Conservation (phyloP, 2,888 invertebrate genomes). For the Drosophila nr. fundita region DNA sequence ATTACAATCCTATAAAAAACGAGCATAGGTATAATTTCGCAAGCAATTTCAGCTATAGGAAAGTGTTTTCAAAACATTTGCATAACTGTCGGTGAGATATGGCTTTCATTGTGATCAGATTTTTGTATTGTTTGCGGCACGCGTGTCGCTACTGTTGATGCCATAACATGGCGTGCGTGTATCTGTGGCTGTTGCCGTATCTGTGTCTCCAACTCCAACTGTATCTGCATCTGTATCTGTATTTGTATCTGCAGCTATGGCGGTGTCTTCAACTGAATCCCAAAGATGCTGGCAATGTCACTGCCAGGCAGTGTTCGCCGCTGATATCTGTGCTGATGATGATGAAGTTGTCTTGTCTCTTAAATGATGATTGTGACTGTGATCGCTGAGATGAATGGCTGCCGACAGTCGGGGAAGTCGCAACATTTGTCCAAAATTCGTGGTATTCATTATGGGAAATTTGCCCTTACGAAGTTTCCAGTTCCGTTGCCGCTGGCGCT, state of each 20-base stretch:
- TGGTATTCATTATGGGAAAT: slow-evolving; percentile 29
- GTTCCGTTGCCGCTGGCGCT: slow-evolving; percentile 16
- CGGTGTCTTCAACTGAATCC: slow-evolving; percentile 8
- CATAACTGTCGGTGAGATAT: not conserved
- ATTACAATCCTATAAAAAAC: not conserved
- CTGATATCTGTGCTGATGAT: slow-evolving; percentile 19
- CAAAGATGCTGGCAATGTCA: slow-evolving; percentile 41
- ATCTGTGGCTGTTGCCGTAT: not conserved
- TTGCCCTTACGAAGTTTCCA: slow-evolving; percentile 10
- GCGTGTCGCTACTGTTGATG: slow-evolving; percentile 15
- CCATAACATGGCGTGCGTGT: slow-evolving; percentile 9
- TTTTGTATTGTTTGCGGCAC: not conserved
- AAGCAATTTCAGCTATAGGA: not conserved
- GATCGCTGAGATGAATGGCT: slow-evolving; percentile 29
- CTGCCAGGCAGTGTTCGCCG: slow-evolving; percentile 25
- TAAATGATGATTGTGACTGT: slow-evolving; percentile 19
- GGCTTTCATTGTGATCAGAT: not conserved
- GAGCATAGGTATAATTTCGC: not conserved
- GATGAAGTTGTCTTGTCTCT: slow-evolving; percentile 14
- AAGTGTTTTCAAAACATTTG: slow-evolving; percentile 5
- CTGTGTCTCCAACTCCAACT: not conserved
- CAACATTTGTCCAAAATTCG: slow-evolving; percentile 26
- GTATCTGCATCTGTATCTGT: not conserved
- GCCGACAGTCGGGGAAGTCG: slow-evolving; percentile 10
- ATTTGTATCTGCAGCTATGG: not conserved